Conservation (phyloP, 2,113 vertebrate genomes). For the Narcine bancroftii region DNA sequence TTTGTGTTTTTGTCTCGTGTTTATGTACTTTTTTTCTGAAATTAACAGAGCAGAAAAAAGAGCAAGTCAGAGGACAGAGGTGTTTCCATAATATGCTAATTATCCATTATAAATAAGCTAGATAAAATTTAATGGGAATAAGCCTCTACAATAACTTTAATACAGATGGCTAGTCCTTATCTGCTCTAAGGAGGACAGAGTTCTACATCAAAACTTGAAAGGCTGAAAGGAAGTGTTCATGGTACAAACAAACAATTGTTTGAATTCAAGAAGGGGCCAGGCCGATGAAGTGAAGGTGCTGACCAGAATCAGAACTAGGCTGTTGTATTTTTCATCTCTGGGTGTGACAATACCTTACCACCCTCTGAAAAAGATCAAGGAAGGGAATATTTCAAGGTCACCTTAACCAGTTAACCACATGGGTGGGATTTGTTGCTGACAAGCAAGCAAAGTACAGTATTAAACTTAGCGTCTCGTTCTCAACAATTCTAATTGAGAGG, state of each 20-base stretch:
- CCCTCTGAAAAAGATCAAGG: background rate
- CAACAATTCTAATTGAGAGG: background rate
- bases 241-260: background rate
- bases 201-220: background rate
- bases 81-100: background rate
- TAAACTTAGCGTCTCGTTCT: background rate
- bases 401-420: background rate
- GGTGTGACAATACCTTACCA: background rate
- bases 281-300: background rate
- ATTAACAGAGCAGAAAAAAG: background rate
- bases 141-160: background rate
- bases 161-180: no score
- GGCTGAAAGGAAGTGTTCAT: background rate
- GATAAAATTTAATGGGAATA: background rate
- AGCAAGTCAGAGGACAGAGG: background rate
- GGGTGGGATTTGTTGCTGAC: background rate
- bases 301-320: background rate
- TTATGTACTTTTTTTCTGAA: background rate
- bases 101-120: background rate
- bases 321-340: background rate
- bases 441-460: background rate
- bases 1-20: background rate
- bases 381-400: background rate
- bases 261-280: background rate
- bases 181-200: background rate